These are phyloP conservation scores for Sarotherodon lohbergeri DNA, from an alignment of 2,113 vertebrate genomes.

Conservation along the genomic window DNA sequence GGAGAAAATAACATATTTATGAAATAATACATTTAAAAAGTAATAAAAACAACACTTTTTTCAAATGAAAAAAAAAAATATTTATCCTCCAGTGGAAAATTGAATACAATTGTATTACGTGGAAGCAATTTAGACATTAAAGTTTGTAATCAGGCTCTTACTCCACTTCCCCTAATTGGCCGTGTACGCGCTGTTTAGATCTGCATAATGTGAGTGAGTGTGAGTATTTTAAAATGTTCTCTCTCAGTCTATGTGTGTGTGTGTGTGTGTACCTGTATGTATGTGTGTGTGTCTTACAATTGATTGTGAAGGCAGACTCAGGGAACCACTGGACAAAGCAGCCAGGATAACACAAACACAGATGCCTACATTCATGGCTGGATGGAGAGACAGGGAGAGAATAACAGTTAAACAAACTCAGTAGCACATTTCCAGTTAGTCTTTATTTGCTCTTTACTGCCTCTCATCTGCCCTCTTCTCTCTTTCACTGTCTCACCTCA, in stretches of 20 bases:
- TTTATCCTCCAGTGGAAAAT: neutral
- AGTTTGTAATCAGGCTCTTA: neutral
- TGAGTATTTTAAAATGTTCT: too few relatives aligned
- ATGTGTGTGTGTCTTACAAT: constrained; percentile 32
- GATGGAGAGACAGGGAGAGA: neutral
- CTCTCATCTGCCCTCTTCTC: neutral
- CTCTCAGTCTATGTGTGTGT: neutral
- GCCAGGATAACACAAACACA: constrained; percentile 72
- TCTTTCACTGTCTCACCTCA: neutral
- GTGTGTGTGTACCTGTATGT: too few relatives aligned
- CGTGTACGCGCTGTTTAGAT: neutral
- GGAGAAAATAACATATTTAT: neutral
- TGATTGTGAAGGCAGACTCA: constrained; percentile 56
- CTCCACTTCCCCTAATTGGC: neutral
- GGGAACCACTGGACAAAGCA: constrained; percentile 58
- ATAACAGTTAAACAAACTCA: neutral
- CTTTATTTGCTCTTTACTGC: neutral
- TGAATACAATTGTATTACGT: neutral
- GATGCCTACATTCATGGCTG: constrained; percentile 73
- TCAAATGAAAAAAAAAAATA: neutral
- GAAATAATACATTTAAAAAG: neutral
- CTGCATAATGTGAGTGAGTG: neutral
- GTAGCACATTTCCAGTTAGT: neutral
- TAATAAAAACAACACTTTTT: neutral
- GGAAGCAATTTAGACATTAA: neutral